phyloP scores from a whole-genome alignment of 2,113 vertebrate genomes.

The Thamnophis sirtalis region DNA sequence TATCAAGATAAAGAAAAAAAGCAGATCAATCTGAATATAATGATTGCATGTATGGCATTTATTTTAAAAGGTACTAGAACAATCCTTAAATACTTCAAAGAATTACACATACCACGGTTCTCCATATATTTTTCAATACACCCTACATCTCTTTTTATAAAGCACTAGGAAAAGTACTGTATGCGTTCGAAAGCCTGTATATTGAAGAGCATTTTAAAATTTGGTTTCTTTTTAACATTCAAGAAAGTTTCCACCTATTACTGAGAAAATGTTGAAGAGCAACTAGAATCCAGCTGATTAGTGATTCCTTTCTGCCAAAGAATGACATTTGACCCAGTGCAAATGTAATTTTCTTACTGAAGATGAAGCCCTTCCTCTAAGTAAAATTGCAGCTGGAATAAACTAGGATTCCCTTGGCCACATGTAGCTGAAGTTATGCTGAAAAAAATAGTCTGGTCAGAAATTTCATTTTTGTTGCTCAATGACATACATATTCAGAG shows the following conservation, averaged over 20 bases:
- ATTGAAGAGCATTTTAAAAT: background rate
- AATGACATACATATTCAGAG: background rate
- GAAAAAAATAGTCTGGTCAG: background rate
- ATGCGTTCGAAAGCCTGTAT: background rate
- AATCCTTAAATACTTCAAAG: background rate
- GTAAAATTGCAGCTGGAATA: background rate
- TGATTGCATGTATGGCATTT: background rate
- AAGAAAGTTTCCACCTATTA: background rate
- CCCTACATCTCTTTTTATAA: background rate
- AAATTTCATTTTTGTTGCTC: background rate
- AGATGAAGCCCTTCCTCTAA: accelerated
- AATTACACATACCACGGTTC: background rate
- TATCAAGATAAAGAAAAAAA: background rate
- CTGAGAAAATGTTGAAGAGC: accelerated
- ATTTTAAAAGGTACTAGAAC: background rate
- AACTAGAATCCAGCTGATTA: accelerated
- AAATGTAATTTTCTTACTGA: background rate
- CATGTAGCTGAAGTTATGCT: background rate
- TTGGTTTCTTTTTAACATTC: background rate
- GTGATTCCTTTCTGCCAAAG: background rate
- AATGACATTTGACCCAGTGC: background rate
- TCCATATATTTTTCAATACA: background rate
- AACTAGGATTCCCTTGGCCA: background rate
- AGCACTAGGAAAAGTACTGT: background rate
- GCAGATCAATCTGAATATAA: background rate